Evolutionary conservation across 2,888 invertebrate genomes (phyloP), one percentile per base, ranked within the genome.

Genomic region (Drosophila fulvimacula): DNA sequence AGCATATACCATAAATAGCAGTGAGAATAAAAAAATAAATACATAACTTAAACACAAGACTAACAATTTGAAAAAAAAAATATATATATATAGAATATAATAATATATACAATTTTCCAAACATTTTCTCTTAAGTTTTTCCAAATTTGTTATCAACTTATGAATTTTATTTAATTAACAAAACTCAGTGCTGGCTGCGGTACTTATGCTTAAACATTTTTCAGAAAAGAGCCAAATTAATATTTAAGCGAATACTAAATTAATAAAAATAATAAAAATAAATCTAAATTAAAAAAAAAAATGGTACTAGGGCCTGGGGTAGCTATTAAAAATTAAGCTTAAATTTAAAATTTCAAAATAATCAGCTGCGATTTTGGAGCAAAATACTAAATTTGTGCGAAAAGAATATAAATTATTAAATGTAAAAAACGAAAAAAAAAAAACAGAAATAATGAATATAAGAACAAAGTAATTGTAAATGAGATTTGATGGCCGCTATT

Each of bases 251-350:
- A 73, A 74, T 58, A 66, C 51, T 58, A 48, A 46, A 56, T 72
- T 58, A 67, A 70, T 19, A 51, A 32, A n/a, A n/a, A 21, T 10
- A 30, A 30, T 1, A 13, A 38, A 63, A 64, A 59, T 49, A 63
- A 68, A 70, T 52, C 46, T 41, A 69, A 60, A 74, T 53, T 46
- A 56, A 67, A 39, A 62, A 15, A 57, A 64, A 70, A 68, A 71
- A 34, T 84, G 83, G 82, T 84, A 83, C 83, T 87, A 87, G 83
- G 87, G 84, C 80, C 73, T 82, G 87, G 83, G 83, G 83, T 83
- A 83, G 83, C 30, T 73, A 84, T 72, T 80, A 87, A 59, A 59
- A 39, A 19, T 27, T 19, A 36, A 65, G 70, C 55, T 60, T 32
- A 48, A 30, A 64, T 5, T 46, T 27, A 46, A 51, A 36, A 15